Conservation (phyloP, 2,113 vertebrate species). For the Acrocephalus arundinaceus region DNA sequence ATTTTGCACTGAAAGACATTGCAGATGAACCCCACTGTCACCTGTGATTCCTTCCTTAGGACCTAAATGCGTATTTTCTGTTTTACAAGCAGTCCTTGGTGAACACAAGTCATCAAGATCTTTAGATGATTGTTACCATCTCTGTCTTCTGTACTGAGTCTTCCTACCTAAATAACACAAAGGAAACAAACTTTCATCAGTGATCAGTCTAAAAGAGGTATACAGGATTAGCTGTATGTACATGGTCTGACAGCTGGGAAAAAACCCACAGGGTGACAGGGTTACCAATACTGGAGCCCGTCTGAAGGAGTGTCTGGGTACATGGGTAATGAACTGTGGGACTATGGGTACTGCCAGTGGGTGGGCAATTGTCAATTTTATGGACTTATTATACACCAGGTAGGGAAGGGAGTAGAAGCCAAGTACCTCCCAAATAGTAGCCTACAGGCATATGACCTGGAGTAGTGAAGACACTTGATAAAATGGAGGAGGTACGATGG, state of each 20-base stretch:
- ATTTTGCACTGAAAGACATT: neutral
- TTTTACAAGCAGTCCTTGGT: neutral
- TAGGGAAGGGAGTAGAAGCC: neutral
- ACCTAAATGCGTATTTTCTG: neutral
- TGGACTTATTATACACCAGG: neutral
- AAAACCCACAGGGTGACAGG: fast-evolving
- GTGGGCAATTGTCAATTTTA: neutral
- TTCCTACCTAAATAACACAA: neutral
- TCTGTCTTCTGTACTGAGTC: neutral
- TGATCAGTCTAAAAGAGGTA: neutral
- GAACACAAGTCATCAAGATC: neutral
- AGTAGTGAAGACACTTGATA: neutral
- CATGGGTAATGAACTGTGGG: neutral
- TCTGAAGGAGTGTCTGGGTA: neutral
- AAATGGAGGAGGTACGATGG: neutral
- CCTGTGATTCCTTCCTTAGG: neutral
- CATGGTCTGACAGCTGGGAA: neutral
- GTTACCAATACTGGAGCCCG: fast-evolving
- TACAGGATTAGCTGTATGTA: neutral
- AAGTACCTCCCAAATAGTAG: neutral
- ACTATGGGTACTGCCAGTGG: neutral
- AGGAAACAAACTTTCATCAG: neutral
- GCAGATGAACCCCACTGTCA: neutral
- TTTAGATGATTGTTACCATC: neutral
- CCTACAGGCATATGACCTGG: neutral